Percentiles rank a stretch among this genome's conserved stretches.
Conservation (phyloP, 2,888 invertebrate species). For the Agonopterix alstromeriana region DNA sequence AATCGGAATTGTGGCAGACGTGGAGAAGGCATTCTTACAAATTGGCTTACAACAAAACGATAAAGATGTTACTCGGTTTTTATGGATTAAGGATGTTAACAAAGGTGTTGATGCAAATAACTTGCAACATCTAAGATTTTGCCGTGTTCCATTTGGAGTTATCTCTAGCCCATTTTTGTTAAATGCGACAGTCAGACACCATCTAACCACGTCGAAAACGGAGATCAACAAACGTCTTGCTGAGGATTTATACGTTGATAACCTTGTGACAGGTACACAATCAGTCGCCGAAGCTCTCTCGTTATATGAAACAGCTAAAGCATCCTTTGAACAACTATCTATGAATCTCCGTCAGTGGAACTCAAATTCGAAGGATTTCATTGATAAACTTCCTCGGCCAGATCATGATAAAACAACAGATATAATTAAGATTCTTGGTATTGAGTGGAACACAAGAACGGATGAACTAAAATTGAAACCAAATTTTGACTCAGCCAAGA, state of each 20-base stretch:
- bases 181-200: slow-evolving; percentile 1
- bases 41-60: slow-evolving; percentile 7
- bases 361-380: slow-evolving; percentile 1
- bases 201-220: neutral
- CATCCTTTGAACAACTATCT: slow-evolving; percentile 1
- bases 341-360: slow-evolving; percentile 7
- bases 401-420: neutral
- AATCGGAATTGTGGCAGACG: slow-evolving; percentile 11
- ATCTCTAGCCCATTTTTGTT: slow-evolving; percentile 10
- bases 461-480: neutral
- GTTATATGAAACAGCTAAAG: neutral
- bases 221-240: neutral
- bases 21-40: slow-evolving; percentile 14
- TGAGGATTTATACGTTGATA: slow-evolving; percentile 7
- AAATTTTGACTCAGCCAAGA: neutral
- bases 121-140: neutral
- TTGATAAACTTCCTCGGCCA: neutral
- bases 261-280: slow-evolving; percentile 1
- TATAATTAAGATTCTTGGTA: neutral
- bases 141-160: slow-evolving; percentile 9
- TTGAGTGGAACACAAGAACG: neutral
- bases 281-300: neutral
- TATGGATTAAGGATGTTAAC: slow-evolving; percentile 8
- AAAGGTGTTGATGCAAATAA: slow-evolving; percentile 4
- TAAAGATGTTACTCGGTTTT: slow-evolving; percentile 11